Evolutionary conservation across 2,113 vertebrate species (phyloP).

Genomic region (Bubo scandiacus): DNA sequence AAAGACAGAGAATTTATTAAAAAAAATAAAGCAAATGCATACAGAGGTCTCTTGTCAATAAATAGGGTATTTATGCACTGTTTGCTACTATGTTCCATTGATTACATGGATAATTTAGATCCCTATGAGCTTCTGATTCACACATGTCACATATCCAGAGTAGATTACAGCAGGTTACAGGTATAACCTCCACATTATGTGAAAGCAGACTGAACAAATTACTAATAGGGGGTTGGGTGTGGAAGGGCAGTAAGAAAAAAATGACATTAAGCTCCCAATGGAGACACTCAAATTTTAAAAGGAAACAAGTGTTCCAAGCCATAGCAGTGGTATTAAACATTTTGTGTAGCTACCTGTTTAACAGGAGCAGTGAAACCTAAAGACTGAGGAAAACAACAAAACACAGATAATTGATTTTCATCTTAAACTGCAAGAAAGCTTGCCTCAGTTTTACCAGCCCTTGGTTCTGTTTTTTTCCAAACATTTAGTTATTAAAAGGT

Average conservation of each 20-base stretch:
- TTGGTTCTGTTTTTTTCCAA: background rate
- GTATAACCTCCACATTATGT: background rate
- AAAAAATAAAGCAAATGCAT: background rate
- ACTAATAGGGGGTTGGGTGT: background rate
- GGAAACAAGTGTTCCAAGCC: background rate
- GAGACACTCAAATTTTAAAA: background rate
- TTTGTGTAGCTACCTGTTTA: background rate
- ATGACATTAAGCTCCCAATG: background rate
- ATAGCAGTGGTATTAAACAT: background rate
- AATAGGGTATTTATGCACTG: background rate
- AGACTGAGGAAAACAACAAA: background rate
- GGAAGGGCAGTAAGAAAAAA: background rate
- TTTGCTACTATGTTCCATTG: background rate
- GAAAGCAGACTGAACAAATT: background rate
- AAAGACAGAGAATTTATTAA: background rate
- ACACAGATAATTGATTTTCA: background rate
- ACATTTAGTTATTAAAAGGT: background rate
- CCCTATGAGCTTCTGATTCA: background rate
- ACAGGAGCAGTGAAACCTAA: background rate
- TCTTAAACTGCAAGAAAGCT: background rate
- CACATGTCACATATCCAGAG: background rate
- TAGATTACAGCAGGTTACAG: background rate
- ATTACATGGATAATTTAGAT: background rate
- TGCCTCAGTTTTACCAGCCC: background rate
- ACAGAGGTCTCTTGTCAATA: background rate